Conservation (phyloP, 1,140 invertebrate genomes). For the Drosophila ambigua region DNA sequence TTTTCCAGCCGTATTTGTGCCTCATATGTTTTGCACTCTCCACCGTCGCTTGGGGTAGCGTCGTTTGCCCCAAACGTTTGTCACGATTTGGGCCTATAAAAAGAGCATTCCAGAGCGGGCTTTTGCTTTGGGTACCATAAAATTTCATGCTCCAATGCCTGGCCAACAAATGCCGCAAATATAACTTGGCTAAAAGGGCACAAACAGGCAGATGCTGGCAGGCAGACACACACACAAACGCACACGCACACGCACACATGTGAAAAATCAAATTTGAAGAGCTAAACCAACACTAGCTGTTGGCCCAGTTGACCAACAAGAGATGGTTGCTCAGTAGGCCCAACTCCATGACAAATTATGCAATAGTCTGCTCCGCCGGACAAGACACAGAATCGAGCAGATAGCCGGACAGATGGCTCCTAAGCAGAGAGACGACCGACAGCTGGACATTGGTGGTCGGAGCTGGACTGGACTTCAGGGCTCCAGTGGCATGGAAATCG, state of each 20-base stretch:
- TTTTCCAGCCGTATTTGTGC: conserved; percentile 66
- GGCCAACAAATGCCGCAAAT: conserved; percentile 73
- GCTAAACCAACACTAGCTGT: conserved; percentile 61
- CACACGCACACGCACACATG: conserved; percentile 28
- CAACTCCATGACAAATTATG: conserved; percentile 64
- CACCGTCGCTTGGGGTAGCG: conserved; percentile 50
- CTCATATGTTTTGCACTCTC: conserved; percentile 51
- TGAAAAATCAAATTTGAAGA: conserved; percentile 71
- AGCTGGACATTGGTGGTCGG: conserved; percentile 37
- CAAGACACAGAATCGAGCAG: conserved; percentile 28
- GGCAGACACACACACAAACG: conserved; percentile 21
- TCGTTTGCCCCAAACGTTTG: conserved; percentile 22
- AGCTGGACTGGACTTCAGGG: conserved; percentile 20
- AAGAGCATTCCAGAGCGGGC: conserved; percentile 6
- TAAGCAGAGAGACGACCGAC: conserved; percentile 20
- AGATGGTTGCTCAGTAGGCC: conserved; percentile 35
- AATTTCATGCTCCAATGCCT: conserved; percentile 76
- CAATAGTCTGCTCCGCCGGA: conserved; percentile 9
- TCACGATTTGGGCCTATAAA: conserved; percentile 10
- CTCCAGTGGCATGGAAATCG: conserved; percentile 63
- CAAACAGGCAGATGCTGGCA: neutral
- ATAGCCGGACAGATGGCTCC: conserved; percentile 29
- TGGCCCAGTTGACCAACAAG: conserved; percentile 30
- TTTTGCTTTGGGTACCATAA: conserved; percentile 55
- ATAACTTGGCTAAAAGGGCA: conserved; percentile 52